A percentile compares a stretch with the other conserved stretches of the same genome.
Conservation (phyloP, 2,113 vertebrate species). For the Recurvirostra avosetta region DNA sequence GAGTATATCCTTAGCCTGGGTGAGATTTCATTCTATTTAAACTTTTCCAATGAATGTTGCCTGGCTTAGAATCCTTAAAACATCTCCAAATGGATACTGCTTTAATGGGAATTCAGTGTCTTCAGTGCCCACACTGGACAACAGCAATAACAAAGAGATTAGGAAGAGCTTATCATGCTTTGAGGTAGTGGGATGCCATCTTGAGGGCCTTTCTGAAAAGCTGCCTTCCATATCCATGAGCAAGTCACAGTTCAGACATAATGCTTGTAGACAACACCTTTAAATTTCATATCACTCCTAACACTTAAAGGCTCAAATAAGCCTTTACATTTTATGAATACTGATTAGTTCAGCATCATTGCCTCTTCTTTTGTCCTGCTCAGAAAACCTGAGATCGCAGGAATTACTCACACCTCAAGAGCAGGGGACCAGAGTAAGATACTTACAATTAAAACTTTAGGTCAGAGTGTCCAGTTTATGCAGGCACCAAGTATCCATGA, state of each 20-base stretch:
- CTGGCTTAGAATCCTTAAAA: neutral
- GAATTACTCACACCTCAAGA: neutral
- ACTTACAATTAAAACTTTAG: neutral
- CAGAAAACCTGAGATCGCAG: neutral
- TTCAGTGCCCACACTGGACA: neutral
- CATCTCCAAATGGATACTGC: neutral
- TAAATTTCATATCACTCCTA: neutral
- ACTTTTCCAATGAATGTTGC: neutral
- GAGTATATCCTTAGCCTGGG: neutral
- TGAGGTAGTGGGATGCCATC: neutral
- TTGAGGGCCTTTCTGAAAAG: neutral
- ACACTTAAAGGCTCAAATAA: neutral
- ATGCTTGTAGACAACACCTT: neutral
- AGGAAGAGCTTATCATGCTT: neutral
- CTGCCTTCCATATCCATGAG: neutral
- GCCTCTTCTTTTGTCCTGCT: neutral
- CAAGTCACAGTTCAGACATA: neutral
- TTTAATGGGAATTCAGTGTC: neutral
- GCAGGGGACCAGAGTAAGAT: neutral
- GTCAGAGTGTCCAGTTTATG: neutral
- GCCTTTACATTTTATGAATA: neutral
- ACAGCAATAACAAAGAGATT: neutral
- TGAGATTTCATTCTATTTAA: neutral
- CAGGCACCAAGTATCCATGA: neutral
- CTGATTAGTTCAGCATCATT: neutral